Evolutionary conservation across 2,888 invertebrate genomes (phyloP).

Genomic region (Apeira syringaria): DNA sequence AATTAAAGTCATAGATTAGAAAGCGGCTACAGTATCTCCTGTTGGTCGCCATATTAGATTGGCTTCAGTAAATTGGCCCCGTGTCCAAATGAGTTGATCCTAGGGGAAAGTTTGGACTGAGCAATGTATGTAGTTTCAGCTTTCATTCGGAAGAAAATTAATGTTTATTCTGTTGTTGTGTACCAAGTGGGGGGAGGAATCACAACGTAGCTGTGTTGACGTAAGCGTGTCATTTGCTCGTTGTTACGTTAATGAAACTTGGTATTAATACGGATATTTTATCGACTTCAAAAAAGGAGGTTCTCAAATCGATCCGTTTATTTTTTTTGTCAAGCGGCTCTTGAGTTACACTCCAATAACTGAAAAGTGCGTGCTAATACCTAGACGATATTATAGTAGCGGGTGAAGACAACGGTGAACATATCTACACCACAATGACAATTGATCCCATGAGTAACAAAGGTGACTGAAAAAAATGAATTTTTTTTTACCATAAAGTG

Average conservation of each 20-base stretch:
- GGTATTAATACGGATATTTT: background rate
- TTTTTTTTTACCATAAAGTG: too few species aligned
- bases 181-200: conserved; percentile 18
- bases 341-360: too few species aligned
- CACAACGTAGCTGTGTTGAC: conserved; percentile 14
- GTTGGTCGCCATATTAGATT: conserved; percentile 60
- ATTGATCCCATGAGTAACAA: too few species aligned
- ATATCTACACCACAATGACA: too few species aligned
- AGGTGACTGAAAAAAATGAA: too few species aligned
- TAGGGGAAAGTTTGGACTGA: conserved; percentile 43
- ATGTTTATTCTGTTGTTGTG: conserved; percentile 36
- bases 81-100: conserved; percentile 69
- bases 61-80: conserved; percentile 70
- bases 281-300: too few species aligned
- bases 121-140: conserved; percentile 44
- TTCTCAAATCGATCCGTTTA: too few species aligned
- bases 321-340: too few species aligned
- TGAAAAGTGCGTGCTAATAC: too few species aligned
- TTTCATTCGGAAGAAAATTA: conserved; percentile 59
- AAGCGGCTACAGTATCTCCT: conserved; percentile 50
- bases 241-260: conserved; percentile 10
- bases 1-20: conserved; percentile 65
- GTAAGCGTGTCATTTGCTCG: conserved; percentile 17
- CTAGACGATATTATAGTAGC: too few species aligned
- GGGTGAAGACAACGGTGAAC: too few species aligned